These are phyloP conservation scores for Lordiphosa collinella DNA, from an alignment of 1,140 invertebrate species.

Conservation along the genomic window DNA sequence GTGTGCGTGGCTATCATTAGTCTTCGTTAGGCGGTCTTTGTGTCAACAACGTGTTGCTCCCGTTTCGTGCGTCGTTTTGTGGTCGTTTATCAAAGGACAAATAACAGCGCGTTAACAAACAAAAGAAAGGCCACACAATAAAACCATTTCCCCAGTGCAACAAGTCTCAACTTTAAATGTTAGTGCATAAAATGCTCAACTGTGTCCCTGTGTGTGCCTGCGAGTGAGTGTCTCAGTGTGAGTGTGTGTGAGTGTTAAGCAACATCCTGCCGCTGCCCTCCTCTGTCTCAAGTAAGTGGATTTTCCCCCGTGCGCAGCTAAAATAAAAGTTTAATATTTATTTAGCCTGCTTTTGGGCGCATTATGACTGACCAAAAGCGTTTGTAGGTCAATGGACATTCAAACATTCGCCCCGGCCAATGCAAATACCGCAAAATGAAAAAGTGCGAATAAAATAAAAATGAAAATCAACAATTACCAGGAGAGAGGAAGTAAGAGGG, in stretches of 20 bases:
- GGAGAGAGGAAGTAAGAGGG: too few species aligned
- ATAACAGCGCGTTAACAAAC: slow-evolving; percentile 7
- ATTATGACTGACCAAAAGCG: too few species aligned
- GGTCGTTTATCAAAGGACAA: slow-evolving; percentile 20
- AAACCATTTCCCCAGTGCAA: slow-evolving; percentile 33
- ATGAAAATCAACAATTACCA: background rate
- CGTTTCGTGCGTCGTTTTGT: slow-evolving; percentile 3
- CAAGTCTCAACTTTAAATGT: slow-evolving; percentile 48
- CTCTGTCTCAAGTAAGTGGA: slow-evolving; percentile 12
- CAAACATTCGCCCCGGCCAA: slow-evolving; percentile 5
- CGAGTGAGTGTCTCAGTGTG: too few species aligned
- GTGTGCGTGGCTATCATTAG: slow-evolving; percentile 56
- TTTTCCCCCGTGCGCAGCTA: background rate
- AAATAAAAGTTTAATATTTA: slow-evolving; percentile 16
- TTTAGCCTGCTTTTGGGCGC: too few species aligned
- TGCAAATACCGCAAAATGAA: slow-evolving; percentile 22
- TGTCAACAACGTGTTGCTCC: slow-evolving; percentile 79
- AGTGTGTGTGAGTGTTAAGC: background rate
- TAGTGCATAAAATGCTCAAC: background rate
- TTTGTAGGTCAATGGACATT: slow-evolving; percentile 58
- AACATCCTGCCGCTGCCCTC: background rate
- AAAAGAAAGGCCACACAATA: background rate
- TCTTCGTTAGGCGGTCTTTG: slow-evolving; percentile 78
- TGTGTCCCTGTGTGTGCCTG: background rate
- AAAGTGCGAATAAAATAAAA: slow-evolving; percentile 2